phyloP scores from a whole-genome alignment of 2,888 invertebrate genomes.

The Stegophylla sp. region DNA sequence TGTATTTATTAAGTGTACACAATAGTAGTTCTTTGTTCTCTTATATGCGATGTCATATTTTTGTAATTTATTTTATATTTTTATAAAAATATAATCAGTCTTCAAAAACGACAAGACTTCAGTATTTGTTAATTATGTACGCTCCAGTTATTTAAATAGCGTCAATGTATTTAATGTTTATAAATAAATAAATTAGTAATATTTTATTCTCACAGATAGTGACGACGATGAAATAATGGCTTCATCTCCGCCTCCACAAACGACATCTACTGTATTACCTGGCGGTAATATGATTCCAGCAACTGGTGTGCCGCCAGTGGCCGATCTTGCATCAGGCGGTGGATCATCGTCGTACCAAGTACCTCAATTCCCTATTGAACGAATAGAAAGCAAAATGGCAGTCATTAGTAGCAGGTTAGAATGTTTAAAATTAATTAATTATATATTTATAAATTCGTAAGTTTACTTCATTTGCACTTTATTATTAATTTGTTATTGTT shows the following conservation, averaged over 20 bases:
- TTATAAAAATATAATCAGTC: slow-evolving; percentile 7
- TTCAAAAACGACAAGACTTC: neutral
- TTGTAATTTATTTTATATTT: neutral
- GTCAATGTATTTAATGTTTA: neutral
- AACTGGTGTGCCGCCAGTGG: neutral
- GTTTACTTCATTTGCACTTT: neutral
- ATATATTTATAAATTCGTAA: neutral
- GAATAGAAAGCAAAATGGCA: slow-evolving; percentile 83
- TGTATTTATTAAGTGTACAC: slow-evolving; percentile 10
- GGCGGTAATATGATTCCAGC: slow-evolving; percentile 19
- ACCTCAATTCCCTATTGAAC: slow-evolving; percentile 97
- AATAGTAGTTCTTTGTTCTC: neutral
- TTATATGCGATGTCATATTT: neutral
- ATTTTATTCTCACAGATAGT: slow-evolving; percentile 18
- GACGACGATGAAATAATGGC: slow-evolving; percentile 52
- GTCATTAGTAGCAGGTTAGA: slow-evolving; percentile 51
- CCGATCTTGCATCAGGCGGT: slow-evolving; percentile 22
- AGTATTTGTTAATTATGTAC: too few relatives aligned
- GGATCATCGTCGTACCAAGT: slow-evolving; percentile 90
- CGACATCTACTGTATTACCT: neutral
- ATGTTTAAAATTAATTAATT: neutral
- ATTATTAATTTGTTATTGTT: too few relatives aligned
- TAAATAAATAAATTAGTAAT: neutral
- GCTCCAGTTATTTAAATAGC: neutral
- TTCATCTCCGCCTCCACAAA: slow-evolving; percentile 48